Evolutionary conservation across 2,888 invertebrate genomes (phyloP), one percentile per base, ranked within the genome.

Genomic region (Mythimna albipuncta): DNA sequence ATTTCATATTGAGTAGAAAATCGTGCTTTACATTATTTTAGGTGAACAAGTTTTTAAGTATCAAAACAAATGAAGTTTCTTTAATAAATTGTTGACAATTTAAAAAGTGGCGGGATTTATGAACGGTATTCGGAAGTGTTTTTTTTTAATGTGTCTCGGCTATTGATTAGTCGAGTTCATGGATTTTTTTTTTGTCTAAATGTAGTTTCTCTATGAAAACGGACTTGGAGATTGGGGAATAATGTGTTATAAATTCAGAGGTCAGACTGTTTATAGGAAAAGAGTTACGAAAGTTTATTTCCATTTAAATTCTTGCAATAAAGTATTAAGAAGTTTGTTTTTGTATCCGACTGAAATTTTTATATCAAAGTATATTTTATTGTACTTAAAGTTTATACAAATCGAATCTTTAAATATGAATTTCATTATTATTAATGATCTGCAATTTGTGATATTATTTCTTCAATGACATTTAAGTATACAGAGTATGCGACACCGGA

Each of bases 401-500:
- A 82, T 82, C 64, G 78, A 82, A 84, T 87, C 75, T 81, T 79
- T 69, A 72, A 72, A 79, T 73, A 82, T 85, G 82, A 87, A 83
- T 87, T 83, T 85, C 78, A 87, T 79, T 86, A 83, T 73, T 72
- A 69, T 38, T 79, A 81, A 87, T 87, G 89, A 90, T 91, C 91
- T 92, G 91, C 85, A 81, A 88, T 86, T 85, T 91, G 91, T 92
- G 92, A 92, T 92, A 91, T 88, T 89, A 86, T 86, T 85, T 85
- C 85, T 87, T 82, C 88, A 88, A 84, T 88, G 84, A 86, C 79
- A 81, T 86, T 69, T 83, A 77, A 78, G 86, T 87, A 83, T 86
- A 88, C 82, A 83, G 84, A 83, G 86, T 88, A 87, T 83, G 84
- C 77, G 83, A 86, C 83, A 87, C 84, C 79, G 72, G 84, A 90